Base-by-base conservation (phyloP, 1,140 invertebrate genomes). In the Aradophagus sp. region DNA sequence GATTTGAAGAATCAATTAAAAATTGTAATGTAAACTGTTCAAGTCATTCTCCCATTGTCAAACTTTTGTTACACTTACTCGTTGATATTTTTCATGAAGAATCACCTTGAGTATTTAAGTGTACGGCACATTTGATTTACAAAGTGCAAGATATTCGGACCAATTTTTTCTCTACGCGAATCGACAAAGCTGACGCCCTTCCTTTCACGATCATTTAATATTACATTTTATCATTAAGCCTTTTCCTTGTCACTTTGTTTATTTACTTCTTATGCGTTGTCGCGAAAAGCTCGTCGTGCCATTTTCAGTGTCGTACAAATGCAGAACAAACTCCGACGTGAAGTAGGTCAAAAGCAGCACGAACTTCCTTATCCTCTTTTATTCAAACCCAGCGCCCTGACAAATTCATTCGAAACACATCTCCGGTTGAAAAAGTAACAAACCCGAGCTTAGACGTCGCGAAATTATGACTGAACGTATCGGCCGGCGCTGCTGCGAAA, bases 301-400 rank as follows among this genome's bases (percentile, higher is more conserved):
- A 52, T 52, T 67, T 67, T 11, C 17, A 16, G 38, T 15, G 53
- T 53, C 36, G 47, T 41, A 42, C 48, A 61, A 69, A 69, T 61
- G 55, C 55, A 55, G 48, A 69, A 55, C 65, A 61, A 69, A 69
- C 65, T 61, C 48, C 6, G n/a, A 5, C 1, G 0, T 20, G 48
- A 69, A 62, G 55, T 69, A 59, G 66, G 66, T 62, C 56, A 62
- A 56, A 69, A 61, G 56, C 55, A 32, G 35, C 12, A 36, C 27
- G 27, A 69, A 61, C 26, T 55, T 69, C 55, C 55, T 69, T 69
- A 48, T 69, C 66, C 56, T 61, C 56, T 69, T 69, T 69, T 69
- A 61, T 56, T 69, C 48, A 69, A 69, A 48, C 56, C 11, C 32
- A 7, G 1, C 12, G 32, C 35, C 8, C 19, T 48, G 48, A 61